Evolutionary conservation across 2,888 invertebrate species (phyloP), one percentile per base, ranked within the genome.

Genomic region (Tridacna gigas): DNA sequence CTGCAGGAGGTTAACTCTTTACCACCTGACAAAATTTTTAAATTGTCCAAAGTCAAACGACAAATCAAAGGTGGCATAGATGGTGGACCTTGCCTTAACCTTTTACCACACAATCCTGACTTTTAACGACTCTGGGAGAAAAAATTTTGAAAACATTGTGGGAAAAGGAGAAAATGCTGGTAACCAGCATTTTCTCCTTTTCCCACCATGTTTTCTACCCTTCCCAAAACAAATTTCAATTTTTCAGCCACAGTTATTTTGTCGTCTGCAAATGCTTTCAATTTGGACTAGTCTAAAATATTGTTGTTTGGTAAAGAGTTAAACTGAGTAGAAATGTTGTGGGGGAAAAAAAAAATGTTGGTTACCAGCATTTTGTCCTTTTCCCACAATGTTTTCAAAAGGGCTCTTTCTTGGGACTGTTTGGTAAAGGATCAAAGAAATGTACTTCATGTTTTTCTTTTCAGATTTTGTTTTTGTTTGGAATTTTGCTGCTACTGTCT

Each of bases 401-500:
- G 56, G 2, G 1, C 2, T 56, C 11, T 20, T n/a, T n/a, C n/a
- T n/a, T n/a, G n/a, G n/a, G n/a, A 20, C 56, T 56, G 56, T 20
- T 5, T 7, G 37, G 7, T 7, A 37, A 37, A 37, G 7, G 37
- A 4, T 37, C 3, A 7, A 37, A 37, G 37, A 37, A 37, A 37
- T 37, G 37, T 37, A 37, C 3, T 25, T n/a, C 28, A 26, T 60
- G 28, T 61, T 61, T 74, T 56, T 47, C 69, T 28, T 89, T 90
- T 37, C 94, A 96, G 96, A 99, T 99, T 94, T 96, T 99, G 93
- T 97, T 99, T 96, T 96, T 99, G 92, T 99, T 99, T 96, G 96
- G 97, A 90, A 97, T 99, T 91, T 96, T 99, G 92, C 96, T 99
- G 91, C 95, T 97, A 78, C 96, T 99, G 94, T 98, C 99, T 92